A percentile compares a stretch with the other conserved stretches of the same genome.
These are phyloP conservation scores for Eupsittula cactorum DNA, from an alignment of 2,113 vertebrate species.

Conservation along the genomic window DNA sequence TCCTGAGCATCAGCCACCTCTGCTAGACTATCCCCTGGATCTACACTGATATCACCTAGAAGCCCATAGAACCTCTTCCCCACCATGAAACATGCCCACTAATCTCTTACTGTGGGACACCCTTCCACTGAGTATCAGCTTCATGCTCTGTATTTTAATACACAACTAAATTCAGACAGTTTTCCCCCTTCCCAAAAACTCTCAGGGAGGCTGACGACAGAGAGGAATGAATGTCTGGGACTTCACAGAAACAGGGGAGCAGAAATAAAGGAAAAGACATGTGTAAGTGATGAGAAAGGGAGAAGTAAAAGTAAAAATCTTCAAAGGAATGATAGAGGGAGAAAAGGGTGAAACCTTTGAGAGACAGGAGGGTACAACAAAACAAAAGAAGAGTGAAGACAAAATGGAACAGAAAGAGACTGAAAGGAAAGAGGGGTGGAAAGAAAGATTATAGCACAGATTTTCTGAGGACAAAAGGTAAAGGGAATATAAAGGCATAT, in stretches of 20 bases:
- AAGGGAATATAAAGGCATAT: not conserved
- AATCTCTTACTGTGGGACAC: not conserved
- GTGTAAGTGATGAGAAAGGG: not conserved
- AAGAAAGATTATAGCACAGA: not conserved
- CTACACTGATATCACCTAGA: not conserved
- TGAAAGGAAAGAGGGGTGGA: not conserved
- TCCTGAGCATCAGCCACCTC: not conserved
- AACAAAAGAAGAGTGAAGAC: not conserved
- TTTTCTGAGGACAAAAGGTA: not conserved
- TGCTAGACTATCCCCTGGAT: not conserved
- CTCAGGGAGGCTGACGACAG: not conserved
- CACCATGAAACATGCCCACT: not conserved
- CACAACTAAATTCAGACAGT: not conserved
- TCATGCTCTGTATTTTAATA: not conserved
- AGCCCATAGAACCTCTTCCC: not conserved
- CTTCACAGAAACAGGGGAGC: not conserved
- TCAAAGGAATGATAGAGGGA: not conserved
- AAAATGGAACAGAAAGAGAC: not conserved
- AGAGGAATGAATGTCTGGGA: not conserved
- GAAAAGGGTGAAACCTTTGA: not conserved
- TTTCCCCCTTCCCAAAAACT: not conserved
- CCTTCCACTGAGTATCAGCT: not conserved
- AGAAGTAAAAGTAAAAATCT: not conserved
- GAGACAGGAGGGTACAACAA: not conserved
- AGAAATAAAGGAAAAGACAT: not conserved